Evolutionary conservation across 2,797 vertebrate species (phyloP).

Genomic region (Chaetodon trifasciatus): DNA sequence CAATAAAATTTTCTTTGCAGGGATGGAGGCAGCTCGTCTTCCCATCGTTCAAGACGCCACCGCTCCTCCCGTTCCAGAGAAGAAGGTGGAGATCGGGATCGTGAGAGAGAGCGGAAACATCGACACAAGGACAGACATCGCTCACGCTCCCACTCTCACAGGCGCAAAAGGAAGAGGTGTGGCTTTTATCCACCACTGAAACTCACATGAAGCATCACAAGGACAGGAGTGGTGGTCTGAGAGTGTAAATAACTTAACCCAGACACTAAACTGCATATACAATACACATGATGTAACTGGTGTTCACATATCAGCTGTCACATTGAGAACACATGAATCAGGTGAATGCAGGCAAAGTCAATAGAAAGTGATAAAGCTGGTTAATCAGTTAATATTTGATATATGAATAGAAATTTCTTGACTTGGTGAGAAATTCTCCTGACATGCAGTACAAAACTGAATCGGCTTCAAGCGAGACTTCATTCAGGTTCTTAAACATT

Average conservation of each 20-base stretch:
- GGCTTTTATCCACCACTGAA: background rate
- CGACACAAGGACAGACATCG: constrained; percentile 87
- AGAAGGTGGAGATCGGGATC: constrained; percentile 79
- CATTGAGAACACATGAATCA: background rate
- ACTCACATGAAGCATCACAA: background rate
- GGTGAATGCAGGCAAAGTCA: background rate
- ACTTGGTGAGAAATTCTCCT: background rate
- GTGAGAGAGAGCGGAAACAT: constrained; percentile 85
- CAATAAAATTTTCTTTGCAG: constrained; percentile 50
- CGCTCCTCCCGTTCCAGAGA: constrained; percentile 83
- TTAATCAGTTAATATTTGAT: background rate
- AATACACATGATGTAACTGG: background rate
- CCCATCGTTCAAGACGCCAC: constrained; percentile 85
- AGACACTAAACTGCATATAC: background rate
- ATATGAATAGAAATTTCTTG: background rate
- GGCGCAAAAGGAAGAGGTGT: constrained; percentile 87
- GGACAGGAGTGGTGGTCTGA: background rate
- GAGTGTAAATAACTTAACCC: background rate
- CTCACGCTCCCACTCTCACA: constrained; percentile 87
- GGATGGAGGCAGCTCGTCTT: constrained; percentile 86
- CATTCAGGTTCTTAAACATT: background rate
- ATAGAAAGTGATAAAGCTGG: background rate
- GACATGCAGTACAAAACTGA: background rate
- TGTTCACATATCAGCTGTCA: background rate
- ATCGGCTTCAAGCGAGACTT: background rate